Evolutionary conservation across 2,113 vertebrate species (phyloP).

Genomic region (Sapajus apella): DNA sequence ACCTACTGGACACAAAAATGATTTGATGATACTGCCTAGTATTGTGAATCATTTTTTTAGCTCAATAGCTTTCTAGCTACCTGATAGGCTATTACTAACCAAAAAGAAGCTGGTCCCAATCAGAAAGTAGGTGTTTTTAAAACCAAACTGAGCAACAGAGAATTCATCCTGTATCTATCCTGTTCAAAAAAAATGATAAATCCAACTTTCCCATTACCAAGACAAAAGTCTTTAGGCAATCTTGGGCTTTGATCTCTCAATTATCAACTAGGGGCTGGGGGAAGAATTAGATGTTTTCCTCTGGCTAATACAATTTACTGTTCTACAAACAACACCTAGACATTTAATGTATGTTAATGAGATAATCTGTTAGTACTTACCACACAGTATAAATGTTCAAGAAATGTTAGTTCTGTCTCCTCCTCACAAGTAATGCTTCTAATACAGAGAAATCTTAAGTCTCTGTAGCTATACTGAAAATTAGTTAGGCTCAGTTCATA

Average conservation of each 20-base stretch:
- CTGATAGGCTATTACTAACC: neutral
- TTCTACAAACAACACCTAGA: neutral
- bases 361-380: neutral
- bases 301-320: neutral
- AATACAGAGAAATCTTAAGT: neutral
- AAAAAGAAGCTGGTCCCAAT: neutral
- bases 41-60: neutral
- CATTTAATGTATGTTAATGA: neutral
- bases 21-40: neutral
- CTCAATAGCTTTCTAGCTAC: neutral
- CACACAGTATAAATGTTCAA: neutral
- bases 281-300: neutral
- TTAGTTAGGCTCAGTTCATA: neutral
- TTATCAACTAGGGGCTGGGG: neutral
- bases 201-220: neutral
- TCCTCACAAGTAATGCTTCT: neutral
- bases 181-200: neutral
- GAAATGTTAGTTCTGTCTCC: neutral
- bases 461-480: neutral
- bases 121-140: neutral
- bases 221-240: neutral
- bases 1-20: neutral
- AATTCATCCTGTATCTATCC: neutral
- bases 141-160: neutral
- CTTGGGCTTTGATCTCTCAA: neutral